Conservation (phyloP, 1,140 invertebrate species). For the Eulimnadia texana region DNA sequence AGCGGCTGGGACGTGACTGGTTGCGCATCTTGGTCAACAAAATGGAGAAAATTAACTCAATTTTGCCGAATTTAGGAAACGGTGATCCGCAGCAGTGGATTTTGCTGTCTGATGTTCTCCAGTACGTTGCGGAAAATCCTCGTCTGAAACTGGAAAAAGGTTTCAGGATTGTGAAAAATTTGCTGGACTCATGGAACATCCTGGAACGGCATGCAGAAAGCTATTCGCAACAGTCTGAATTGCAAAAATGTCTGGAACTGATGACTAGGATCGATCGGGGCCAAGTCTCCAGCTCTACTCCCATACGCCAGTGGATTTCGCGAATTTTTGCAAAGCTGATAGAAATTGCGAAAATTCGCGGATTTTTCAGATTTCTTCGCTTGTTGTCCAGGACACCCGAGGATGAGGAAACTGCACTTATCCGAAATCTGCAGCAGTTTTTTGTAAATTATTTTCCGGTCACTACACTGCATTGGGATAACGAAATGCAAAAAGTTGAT, state of each 20-base stretch:
- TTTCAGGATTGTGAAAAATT: neutral
- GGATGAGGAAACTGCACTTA: neutral
- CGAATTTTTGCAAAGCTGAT: neutral
- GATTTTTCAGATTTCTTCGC: neutral
- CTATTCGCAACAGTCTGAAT: neutral
- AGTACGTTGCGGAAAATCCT: neutral
- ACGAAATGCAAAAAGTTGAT: neutral
- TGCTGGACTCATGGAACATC: neutral
- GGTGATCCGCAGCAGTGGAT: constrained; percentile 1
- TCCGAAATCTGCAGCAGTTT: neutral
- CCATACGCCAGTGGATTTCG: neutral
- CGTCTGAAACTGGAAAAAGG: neutral
- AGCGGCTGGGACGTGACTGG: neutral
- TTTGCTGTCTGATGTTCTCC: constrained; percentile 1
- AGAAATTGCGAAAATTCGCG: neutral
- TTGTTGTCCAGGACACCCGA: neutral
- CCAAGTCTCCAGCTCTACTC: neutral
- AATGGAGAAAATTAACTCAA: neutral
- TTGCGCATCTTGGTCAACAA: neutral
- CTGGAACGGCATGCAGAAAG: neutral
- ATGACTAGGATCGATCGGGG: neutral
- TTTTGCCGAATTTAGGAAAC: neutral
- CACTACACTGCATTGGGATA: neutral
- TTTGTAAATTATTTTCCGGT: neutral
- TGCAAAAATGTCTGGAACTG: neutral